Evolutionary conservation across 2,888 invertebrate genomes (phyloP).

Genomic region (Palloptera scutellata): DNA sequence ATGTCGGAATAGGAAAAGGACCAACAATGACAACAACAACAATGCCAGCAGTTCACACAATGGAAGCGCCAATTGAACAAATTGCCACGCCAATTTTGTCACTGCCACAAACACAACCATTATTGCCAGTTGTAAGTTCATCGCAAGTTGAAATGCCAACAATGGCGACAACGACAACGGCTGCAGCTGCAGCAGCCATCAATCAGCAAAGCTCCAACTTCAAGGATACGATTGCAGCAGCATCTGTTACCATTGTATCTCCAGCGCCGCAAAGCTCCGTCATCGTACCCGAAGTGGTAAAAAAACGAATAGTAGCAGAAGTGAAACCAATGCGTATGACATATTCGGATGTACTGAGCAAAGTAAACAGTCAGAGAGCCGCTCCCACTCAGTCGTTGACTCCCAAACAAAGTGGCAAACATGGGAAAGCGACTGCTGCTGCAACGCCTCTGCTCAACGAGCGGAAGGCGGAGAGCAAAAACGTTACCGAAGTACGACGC

Average conservation of each 20-base stretch:
- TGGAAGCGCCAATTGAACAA: neutral
- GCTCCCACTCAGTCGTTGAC: slow-evolving; percentile 14
- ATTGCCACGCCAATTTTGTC: slow-evolving; percentile 12
- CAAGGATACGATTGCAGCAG: slow-evolving; percentile 17
- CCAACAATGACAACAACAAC: neutral
- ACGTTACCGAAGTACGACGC: slow-evolving; percentile 14
- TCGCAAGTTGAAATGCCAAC: slow-evolving; percentile 8
- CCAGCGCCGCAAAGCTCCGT: slow-evolving; percentile 27
- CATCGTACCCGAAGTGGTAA: slow-evolving; percentile 46
- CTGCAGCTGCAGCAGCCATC: slow-evolving; percentile 33
- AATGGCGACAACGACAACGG: slow-evolving; percentile 28
- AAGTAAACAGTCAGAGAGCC: slow-evolving; percentile 66
- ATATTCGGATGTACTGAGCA: slow-evolving; percentile 84
- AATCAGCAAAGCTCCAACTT: neutral
- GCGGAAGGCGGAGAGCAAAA: slow-evolving; percentile 27
- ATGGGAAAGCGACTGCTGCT: neutral
- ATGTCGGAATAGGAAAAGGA: neutral
- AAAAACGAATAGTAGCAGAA: slow-evolving; percentile 78
- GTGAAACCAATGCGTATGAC: slow-evolving; percentile 88
- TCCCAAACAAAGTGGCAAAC: slow-evolving; percentile 14
- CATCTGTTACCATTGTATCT: slow-evolving; percentile 10
- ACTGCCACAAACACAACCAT: slow-evolving; percentile 9
- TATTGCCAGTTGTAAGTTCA: neutral
- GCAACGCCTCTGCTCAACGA: slow-evolving; percentile 15
- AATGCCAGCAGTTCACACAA: slow-evolving; percentile 17